phyloP scores from a whole-genome alignment of 2,888 invertebrate genomes.

The Drosophila siamana region DNA sequence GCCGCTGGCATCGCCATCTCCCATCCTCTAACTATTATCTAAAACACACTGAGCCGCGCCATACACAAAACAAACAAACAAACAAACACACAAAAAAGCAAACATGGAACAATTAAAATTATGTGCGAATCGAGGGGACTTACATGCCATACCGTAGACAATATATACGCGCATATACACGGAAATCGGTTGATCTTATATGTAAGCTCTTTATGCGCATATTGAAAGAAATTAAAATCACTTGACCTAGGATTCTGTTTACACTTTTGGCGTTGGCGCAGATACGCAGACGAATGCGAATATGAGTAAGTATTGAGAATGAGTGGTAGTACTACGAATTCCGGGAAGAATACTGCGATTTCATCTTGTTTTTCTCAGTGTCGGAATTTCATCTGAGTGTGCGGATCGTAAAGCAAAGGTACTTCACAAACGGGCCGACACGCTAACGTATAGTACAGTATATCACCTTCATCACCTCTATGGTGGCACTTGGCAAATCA shows the following conservation, averaged over 20 bases:
- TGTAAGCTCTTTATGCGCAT: neutral
- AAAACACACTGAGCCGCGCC: constrained; percentile 19
- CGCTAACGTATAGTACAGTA: neutral
- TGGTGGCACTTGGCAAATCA: constrained; percentile 12
- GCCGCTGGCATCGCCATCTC: neutral
- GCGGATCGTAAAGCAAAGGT: constrained; percentile 4
- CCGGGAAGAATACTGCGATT: constrained; percentile 4
- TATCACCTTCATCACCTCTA: constrained; percentile 12
- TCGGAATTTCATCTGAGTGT: constrained; percentile 3
- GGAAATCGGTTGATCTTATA: neutral
- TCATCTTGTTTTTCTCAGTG: constrained; percentile 10
- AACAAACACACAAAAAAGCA: neutral
- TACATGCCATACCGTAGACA: neutral
- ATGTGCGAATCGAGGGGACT: constrained; percentile 11
- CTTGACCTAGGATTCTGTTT: constrained; percentile 12
- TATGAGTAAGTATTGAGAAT: neutral
- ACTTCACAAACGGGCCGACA: neutral
- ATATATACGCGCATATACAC: neutral
- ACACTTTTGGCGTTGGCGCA: constrained; percentile 8
- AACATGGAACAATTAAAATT: constrained; percentile 10
- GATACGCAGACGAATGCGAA: neutral
- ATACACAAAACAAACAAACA: constrained; percentile 1
- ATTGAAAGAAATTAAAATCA: constrained; percentile 12
- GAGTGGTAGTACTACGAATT: constrained; percentile 1
- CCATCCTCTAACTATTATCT: constrained; percentile 1